Base-by-base conservation (phyloP, 2,797 vertebrate genomes). In the Leptatherina wallacei region DNA sequence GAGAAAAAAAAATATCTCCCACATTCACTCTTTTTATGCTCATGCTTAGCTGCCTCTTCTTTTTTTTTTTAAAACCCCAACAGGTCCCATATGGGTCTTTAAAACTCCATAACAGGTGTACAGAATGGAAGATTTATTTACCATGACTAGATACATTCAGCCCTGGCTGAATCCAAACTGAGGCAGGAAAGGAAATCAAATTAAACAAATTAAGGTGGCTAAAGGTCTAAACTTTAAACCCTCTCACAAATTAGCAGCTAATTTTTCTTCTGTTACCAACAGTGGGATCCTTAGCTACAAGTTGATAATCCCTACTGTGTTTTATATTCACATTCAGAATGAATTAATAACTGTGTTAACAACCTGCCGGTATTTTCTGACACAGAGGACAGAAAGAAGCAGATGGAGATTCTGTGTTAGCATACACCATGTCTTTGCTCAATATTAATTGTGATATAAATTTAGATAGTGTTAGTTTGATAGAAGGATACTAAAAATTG, bases 101-200 rank as follows among this genome's bases (percentile, higher is more conserved):
- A 89, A 90, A 91, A 84, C 65, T 55, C 84, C 77, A 72, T 77
- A 89, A 89, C 85, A 88, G 85, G 86, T 94, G 91, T 91, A 91
- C 84, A 84, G 84, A 78, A 71, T 85, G 82, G 77, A 82, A 87
- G 84, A 89, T 89, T 89, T 71, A 87, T 92, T 91, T 88, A 87
- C 89, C 80, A 87, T 91, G 88, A 10, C 7, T n/a, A 5, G 22
- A 82, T 83, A 87, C 78, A 72, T 76, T 76, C 82, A 81, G 75
- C 62, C 32, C 72, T 81, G 83, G 80, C 38, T 77, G 76, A 63
- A 73, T 78, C 52, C 72, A 49, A 82, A 75, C 69, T 24, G 27
- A 68, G 20, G 52, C 35, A 66, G 56, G 47, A 29, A 49, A 62
- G 63, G 49, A 71, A 78, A 77, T 83, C 73, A 35, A 35, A 35